These are phyloP conservation scores for Carcharodon carcharias DNA, from an alignment of 2,797 vertebrate genomes.

Conservation along the genomic window DNA sequence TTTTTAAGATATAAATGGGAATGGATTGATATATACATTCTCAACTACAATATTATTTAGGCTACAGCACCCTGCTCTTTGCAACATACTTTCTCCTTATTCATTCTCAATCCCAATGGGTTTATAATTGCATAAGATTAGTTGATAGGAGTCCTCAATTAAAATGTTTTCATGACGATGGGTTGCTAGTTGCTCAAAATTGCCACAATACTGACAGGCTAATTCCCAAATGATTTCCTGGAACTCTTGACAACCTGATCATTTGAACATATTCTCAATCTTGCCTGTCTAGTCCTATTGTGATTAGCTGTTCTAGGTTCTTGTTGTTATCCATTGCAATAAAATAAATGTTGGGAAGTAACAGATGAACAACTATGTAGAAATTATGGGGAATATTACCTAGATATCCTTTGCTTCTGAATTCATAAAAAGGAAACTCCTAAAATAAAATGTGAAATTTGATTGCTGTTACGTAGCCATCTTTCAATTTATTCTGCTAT, in stretches of 20 bases:
- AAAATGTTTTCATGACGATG: conserved; percentile 21
- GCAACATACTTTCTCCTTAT: background rate
- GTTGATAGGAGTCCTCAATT: background rate
- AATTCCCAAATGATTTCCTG: background rate
- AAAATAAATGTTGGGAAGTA: conserved; percentile 4
- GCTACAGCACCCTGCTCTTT: background rate
- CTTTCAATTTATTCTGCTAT: background rate
- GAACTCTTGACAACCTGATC: conserved; percentile 11
- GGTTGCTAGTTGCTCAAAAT: background rate
- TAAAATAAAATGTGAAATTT: background rate
- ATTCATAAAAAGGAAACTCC: background rate
- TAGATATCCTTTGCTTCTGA: background rate
- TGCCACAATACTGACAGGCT: background rate
- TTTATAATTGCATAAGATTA: background rate
- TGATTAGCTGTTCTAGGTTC: background rate
- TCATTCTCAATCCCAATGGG: background rate
- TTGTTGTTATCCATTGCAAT: background rate
- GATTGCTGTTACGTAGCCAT: background rate
- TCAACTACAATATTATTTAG: background rate
- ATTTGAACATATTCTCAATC: background rate
- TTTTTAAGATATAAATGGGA: background rate
- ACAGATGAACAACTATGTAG: background rate
- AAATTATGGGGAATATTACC: background rate
- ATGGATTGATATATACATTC: background rate
- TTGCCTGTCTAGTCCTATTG: background rate